Evolutionary conservation across 2,113 vertebrate species (phyloP), one percentile per base, ranked within the genome.

Genomic region (Percopsis transmontana): DNA sequence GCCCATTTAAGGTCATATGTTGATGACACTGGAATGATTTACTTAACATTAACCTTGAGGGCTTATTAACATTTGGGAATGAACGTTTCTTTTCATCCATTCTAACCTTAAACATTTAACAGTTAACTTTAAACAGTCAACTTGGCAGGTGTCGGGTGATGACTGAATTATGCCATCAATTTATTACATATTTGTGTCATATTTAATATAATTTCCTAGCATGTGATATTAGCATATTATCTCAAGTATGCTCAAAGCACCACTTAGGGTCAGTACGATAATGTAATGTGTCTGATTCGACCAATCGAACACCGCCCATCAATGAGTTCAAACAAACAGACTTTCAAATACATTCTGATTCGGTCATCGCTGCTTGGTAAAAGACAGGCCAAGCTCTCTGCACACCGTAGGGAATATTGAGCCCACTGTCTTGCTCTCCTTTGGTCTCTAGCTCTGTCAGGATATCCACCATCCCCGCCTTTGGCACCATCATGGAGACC

Each of bases 401-500:
- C 45, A n/a, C 15, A n/a, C 16, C n/a, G 4, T 48, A 48, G 15
- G n/a, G 45, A 16, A 45, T 1, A 9, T 3, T n/a, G 20, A 20
- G 18, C 9, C 2, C 52, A 18, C 21, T 68, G 5, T 75, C 12
- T 77, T 83, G 74, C 69, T 79, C 27, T 85, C 91, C 77, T 85
- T 79, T 64, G 90, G 81, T 75, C 90, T 91, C 66, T 87, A 99
- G 97, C 86, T 99, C 97, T 74, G 97, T 99, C 78, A 94, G 97
- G 88, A 99, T 99, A 90, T 95, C 97, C 76, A 99, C 97, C 62
- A 97, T 99, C 74, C 97, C 97, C 67, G 97, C 97, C 51, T 99
- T 99, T 90, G 97, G 97, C 58, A 99, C 97, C 75, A 99, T 99
- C 84, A 99, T 99, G 97, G 96, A 99, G 92, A 98, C 97, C 0